A percentile compares a stretch with the other conserved stretches of the same genome.
phyloP scores from a whole-genome alignment of 2,888 invertebrate species.

The Atrina japonica region DNA sequence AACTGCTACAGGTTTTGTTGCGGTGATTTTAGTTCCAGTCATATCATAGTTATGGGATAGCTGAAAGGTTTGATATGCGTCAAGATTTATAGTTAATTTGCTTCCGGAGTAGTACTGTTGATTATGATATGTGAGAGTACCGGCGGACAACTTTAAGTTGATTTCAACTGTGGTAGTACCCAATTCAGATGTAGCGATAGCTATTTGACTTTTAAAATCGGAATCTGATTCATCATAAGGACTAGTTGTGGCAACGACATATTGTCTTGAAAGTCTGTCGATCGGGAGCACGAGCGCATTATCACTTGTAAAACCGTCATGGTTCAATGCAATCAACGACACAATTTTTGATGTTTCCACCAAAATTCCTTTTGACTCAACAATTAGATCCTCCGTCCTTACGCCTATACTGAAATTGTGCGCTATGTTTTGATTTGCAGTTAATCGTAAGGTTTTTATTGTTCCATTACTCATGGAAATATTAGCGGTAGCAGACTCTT shows the following conservation, averaged over 20 bases:
- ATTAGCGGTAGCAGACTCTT: neutral
- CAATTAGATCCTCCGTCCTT: neutral
- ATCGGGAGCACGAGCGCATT: constrained; percentile 6
- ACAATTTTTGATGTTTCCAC: neutral
- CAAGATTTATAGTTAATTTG: neutral
- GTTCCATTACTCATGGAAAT: too few relatives aligned
- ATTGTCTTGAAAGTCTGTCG: constrained; percentile 7
- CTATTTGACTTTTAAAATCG: constrained; percentile 12
- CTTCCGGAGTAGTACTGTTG: neutral
- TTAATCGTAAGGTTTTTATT: too few relatives aligned
- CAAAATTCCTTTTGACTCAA: constrained; percentile 6
- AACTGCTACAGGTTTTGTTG: constrained; percentile 3
- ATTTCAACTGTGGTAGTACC: too few relatives aligned
- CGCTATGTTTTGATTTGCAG: too few relatives aligned
- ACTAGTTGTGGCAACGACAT: constrained; percentile 7
- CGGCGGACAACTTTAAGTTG: too few relatives aligned
- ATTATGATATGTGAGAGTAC: neutral
- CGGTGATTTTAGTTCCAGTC: constrained; percentile 3
- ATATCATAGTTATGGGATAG: constrained; percentile 11
- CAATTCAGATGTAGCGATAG: neutral
- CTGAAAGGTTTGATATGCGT: constrained; percentile 16
- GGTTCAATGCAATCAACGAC: constrained; percentile 14
- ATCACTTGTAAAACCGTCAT: constrained; percentile 17
- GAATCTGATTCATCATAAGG: neutral
- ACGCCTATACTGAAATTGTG: too few relatives aligned